Evolutionary conservation across 2,113 vertebrate genomes (phyloP).

Genomic region (Mus spicilegus): DNA sequence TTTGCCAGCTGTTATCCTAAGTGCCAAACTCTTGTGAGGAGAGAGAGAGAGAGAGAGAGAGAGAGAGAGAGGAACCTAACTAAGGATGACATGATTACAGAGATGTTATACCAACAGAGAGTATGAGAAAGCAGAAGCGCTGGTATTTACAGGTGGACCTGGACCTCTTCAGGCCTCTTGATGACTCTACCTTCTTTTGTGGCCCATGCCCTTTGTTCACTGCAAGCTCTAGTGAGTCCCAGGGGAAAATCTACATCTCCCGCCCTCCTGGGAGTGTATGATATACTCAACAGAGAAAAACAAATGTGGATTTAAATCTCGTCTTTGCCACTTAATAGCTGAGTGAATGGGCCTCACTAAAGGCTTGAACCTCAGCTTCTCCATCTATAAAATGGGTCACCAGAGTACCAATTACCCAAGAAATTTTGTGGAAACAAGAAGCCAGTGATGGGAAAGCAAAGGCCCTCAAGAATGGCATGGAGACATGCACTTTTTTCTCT

Average conservation of each 20-base stretch:
- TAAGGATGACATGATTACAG: constrained; percentile 34
- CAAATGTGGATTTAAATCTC: neutral
- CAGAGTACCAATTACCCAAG: neutral
- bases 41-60: constrained; percentile 4
- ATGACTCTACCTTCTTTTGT: neutral
- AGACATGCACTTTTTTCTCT: neutral
- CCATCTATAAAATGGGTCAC: constrained; percentile 1
- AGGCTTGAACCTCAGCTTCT: constrained; percentile 1
- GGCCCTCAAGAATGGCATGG: neutral
- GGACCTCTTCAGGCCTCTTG: neutral
- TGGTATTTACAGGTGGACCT: neutral
- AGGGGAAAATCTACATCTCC: neutral
- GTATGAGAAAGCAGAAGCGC: neutral
- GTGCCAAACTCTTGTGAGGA: constrained; percentile 47
- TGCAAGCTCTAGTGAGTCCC: neutral
- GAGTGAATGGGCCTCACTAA: constrained; percentile 12
- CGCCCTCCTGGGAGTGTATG: neutral
- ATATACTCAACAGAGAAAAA: neutral
- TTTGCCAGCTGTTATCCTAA: constrained; percentile 58
- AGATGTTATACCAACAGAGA: neutral
- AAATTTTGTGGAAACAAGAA: neutral
- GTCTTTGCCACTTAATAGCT: neutral
- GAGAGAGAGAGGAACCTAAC: constrained; percentile 21
- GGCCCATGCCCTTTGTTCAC: neutral
- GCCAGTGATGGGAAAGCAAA: neutral